A percentile compares a stretch with the other conserved stretches of the same genome.
Evolutionary conservation across 2,797 vertebrate genomes (phyloP).

Genomic region (Gambusia yucatana): DNA sequence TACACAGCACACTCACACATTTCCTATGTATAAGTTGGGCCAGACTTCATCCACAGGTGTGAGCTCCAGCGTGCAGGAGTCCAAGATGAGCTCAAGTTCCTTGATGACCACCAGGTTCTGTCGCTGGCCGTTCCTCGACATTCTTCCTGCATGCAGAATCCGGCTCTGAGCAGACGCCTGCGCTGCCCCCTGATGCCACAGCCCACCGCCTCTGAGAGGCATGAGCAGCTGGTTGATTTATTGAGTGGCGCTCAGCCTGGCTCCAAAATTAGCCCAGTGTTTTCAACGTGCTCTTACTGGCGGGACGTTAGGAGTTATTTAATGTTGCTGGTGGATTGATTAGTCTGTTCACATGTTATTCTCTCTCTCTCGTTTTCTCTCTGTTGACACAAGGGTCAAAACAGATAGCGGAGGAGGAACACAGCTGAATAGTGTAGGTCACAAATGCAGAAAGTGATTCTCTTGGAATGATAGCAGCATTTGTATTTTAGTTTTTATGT

Average conservation of each 20-base stretch:
- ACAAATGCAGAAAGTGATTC: constrained; percentile 16
- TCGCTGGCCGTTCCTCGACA: constrained; percentile 71
- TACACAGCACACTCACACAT: constrained; percentile 80
- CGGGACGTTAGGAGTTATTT: constrained; percentile 47
- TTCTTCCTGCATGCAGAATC: constrained; percentile 51
- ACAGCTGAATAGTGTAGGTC: constrained; percentile 17
- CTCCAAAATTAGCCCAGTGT: constrained; percentile 72
- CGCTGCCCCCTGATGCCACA: constrained; percentile 21
- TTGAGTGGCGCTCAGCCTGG: constrained; percentile 33
- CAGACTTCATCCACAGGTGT: constrained; percentile 84
- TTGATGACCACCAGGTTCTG: constrained; percentile 72
- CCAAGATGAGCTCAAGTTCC: constrained; percentile 82
- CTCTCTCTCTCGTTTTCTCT: background rate
- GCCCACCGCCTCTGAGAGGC: constrained; percentile 52
- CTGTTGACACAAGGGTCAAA: constrained; percentile 32
- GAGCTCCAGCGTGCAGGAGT: constrained; percentile 82
- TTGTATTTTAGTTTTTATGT: background rate
- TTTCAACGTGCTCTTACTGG: constrained; percentile 40
- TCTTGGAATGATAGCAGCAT: background rate
- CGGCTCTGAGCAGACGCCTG: constrained; percentile 38
- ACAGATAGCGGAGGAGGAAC: constrained; percentile 7
- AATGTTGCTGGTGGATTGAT: constrained; percentile 59
- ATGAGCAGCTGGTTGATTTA: constrained; percentile 77
- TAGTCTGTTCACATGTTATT: constrained; percentile 41
- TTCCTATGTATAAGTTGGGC: constrained; percentile 84